Evolutionary conservation across 37 sponge, comb jelly and placozoan genomes (phyloP).

Genomic region (Hormiphora californensis): DNA sequence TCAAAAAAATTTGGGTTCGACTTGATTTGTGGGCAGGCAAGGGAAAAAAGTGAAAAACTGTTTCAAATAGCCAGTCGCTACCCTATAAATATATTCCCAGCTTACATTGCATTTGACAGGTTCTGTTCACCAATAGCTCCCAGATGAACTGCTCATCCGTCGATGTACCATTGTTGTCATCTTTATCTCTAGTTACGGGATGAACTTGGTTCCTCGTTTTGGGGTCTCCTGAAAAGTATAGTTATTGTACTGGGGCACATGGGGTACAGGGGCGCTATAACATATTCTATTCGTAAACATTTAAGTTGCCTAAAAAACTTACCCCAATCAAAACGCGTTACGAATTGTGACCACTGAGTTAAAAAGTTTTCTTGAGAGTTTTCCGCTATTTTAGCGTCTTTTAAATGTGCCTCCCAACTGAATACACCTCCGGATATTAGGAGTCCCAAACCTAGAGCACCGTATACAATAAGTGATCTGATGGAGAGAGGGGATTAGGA

Average conservation of each 20-base stretch:
- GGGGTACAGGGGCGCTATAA: no score
- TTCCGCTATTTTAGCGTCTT: not conserved
- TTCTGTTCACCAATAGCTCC: not conserved
- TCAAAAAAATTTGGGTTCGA: no score
- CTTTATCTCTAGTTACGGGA: no score
- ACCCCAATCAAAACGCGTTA: no score
- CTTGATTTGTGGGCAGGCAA: no score
- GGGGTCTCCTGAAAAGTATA: no score
- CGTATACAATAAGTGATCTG: constrained; percentile 31
- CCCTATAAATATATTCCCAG: not conserved
- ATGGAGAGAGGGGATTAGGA: not conserved
- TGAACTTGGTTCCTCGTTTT: no score
- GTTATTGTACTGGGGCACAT: no score
- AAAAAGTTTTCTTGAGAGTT: not conserved
- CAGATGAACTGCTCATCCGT: constrained; percentile 8
- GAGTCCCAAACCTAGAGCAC: not conserved
- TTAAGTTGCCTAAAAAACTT: no score
- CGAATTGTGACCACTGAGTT: no score
- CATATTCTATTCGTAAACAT: no score
- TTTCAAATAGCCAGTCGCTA: not conserved
- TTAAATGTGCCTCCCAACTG: not conserved
- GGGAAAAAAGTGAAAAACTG: no score
- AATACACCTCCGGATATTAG: not conserved
- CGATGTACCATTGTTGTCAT: not conserved
- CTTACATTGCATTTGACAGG: constrained; percentile 25